These are phyloP conservation scores for Bursaphelenchus okinawaensis DNA, from an alignment of 2,888 invertebrate genomes.

Conservation along the genomic window DNA sequence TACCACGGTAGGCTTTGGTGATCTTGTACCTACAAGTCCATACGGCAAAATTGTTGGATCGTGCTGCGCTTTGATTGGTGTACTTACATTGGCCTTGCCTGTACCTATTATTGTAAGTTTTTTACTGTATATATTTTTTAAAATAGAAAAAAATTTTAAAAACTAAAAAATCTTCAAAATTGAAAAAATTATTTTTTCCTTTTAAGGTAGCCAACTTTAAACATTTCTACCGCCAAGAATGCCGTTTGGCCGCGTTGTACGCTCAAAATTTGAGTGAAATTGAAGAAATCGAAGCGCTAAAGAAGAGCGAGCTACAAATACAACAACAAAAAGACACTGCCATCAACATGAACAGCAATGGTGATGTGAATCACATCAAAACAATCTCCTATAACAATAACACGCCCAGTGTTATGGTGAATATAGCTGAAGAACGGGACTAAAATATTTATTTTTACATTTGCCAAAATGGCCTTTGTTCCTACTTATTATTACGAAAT, in stretches of 20 bases:
- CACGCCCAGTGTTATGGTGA: background rate
- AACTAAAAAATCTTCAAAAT: background rate
- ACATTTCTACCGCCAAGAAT: constrained; percentile 59
- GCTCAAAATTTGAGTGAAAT: constrained; percentile 17
- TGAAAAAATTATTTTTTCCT: constrained; percentile 6
- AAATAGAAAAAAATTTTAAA: background rate
- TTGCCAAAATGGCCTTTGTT: no score
- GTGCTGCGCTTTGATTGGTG: constrained; percentile 61
- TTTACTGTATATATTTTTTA: background rate
- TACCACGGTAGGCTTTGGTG: constrained; percentile 59
- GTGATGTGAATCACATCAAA: background rate
- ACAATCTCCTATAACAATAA: background rate
- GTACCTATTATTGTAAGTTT: constrained; percentile 60
- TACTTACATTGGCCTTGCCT: constrained; percentile 61
- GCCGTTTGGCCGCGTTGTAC: constrained; percentile 30
- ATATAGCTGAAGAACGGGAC: background rate
- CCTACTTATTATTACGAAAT: no score
- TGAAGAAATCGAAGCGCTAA: background rate
- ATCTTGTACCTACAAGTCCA: constrained; percentile 59
- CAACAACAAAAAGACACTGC: background rate
- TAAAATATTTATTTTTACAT: no score
- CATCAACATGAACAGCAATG: background rate
- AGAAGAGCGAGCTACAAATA: background rate
- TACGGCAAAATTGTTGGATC: constrained; percentile 60
- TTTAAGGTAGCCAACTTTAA: constrained; percentile 60